Evolutionary conservation across 2,113 vertebrate species (phyloP), one percentile per base, ranked within the genome.

Genomic region (Anarhynchus alexandrinus): DNA sequence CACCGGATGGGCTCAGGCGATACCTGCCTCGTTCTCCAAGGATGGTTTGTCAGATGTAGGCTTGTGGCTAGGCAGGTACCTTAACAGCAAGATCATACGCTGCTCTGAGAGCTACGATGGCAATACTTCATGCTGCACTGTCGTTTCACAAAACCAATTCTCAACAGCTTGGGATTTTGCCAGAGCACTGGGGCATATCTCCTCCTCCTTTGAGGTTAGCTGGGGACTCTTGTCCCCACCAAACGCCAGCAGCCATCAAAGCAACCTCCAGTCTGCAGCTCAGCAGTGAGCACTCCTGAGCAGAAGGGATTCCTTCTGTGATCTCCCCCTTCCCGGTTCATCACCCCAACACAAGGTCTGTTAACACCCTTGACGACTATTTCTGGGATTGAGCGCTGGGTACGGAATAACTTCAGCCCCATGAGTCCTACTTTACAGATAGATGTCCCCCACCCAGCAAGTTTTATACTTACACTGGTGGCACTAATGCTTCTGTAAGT

Each of bases 161-260:
- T 9, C 61, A 93, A 57, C 52, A 77, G 16, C 54, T 76, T 40
- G 57, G 67, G 76, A 30, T 47, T 87, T 92, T 82, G 34, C 57
- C 84, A 85, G 70, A 87, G 73, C 73, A 71, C 51, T 67, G 21
- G 55, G 42, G 65, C 69, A 74, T 38, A 55, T 91, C 59, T 93
- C 51, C 36, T 82, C 20, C 52, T 80, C 74, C 40, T 83, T 34
- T 3, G 7, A 36, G 58, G 77, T 84, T 59, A 88, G 29, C 64
- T 47, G 52, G 10, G 52, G 65, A 78, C 57, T 91, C 57, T 29
- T 25, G 47, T 81, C 57, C 55, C n/a, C 47, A 84, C 0, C 0
- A 58, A 88, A 86, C 2, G 6, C 29, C 34, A 81, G 71, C 45
- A 70, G 80, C n/a, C 72, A 88, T 25, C 42, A 87, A 85, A 72